Evolutionary conservation across 2,888 invertebrate species (phyloP).

Genomic region (Aporophyla lueneburgensis): DNA sequence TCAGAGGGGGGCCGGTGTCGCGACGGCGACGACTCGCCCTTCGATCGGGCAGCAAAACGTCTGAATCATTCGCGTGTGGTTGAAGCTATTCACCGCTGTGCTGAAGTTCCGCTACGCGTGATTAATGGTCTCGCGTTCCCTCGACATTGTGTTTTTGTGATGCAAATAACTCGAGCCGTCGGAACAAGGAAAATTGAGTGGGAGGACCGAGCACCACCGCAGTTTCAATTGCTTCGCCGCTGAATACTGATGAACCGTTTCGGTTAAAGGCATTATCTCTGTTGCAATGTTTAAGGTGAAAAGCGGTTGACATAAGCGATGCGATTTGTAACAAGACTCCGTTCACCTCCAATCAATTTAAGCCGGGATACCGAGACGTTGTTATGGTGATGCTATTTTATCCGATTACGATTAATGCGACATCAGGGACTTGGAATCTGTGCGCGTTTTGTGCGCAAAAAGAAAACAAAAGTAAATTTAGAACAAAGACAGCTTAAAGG

Average conservation of each 20-base stretch:
- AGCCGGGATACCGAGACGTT: conserved; percentile 37
- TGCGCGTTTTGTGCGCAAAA: conserved; percentile 1
- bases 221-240: conserved; percentile 89
- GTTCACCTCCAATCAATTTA: conserved; percentile 56
- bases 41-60: conserved; percentile 82
- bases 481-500: conserved; percentile 27
- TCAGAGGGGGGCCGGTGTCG: conserved; percentile 49
- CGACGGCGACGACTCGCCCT: conserved; percentile 68
- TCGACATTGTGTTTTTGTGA: conserved; percentile 90
- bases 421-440: conserved; percentile 12
- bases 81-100: conserved; percentile 86
- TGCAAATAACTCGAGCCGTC: conserved; percentile 90
- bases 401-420: conserved; percentile 52
- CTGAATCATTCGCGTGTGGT: conserved; percentile 88
- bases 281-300: conserved; percentile 79
- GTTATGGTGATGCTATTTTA: conserved; percentile 41
- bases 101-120: conserved; percentile 87
- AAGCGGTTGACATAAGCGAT: conserved; percentile 73
- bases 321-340: conserved; percentile 67
- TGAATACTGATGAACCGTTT: conserved; percentile 90
- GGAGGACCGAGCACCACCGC: conserved; percentile 87
- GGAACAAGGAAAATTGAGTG: conserved; percentile 90
- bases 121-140: conserved; percentile 89
- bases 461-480: conserved; percentile 11
- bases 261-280: conserved; percentile 84